Conservation (phyloP, 2,888 invertebrate species). For the Parnassius mnemosyne region DNA sequence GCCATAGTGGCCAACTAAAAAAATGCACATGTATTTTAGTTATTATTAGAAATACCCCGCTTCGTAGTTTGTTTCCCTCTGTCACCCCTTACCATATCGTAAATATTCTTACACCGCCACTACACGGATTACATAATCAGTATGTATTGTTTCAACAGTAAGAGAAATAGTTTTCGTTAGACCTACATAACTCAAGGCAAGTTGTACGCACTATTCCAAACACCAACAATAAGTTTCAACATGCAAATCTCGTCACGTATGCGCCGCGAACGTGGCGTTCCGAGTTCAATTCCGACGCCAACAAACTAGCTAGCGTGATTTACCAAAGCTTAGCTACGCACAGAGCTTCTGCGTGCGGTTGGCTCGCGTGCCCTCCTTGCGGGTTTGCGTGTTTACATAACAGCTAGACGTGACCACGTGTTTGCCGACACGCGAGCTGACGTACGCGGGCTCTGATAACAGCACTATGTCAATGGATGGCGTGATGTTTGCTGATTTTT, state of each 20-base stretch:
- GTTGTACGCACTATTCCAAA: conserved; percentile 5
- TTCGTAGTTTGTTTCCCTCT: no score
- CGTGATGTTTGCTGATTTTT: conserved; percentile 67
- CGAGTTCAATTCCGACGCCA: conserved; percentile 21
- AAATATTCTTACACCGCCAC: no score
- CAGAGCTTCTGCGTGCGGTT: conserved; percentile 49
- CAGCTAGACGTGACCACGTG: conserved; percentile 58
- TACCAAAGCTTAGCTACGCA: conserved; percentile 36
- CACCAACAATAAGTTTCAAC: neutral
- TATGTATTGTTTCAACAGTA: no score
- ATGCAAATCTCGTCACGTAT: conserved; percentile 24
- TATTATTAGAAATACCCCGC: no score
- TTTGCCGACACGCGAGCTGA: conserved; percentile 59
- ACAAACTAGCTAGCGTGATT: neutral
- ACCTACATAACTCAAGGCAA: neutral
- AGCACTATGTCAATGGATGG: conserved; percentile 69
- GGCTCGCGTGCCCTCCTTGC: conserved; percentile 50
- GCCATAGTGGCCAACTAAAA: no score
- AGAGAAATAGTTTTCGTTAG: no score
- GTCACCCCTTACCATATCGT: no score
- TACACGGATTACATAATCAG: no score
- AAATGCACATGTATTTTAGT: no score
- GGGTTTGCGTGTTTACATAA: conserved; percentile 46
- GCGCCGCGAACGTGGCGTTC: conserved; percentile 18
- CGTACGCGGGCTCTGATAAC: conserved; percentile 46